phyloP scores from a whole-genome alignment of 2,113 vertebrate species.

The Haplochromis vanheusdeni region DNA sequence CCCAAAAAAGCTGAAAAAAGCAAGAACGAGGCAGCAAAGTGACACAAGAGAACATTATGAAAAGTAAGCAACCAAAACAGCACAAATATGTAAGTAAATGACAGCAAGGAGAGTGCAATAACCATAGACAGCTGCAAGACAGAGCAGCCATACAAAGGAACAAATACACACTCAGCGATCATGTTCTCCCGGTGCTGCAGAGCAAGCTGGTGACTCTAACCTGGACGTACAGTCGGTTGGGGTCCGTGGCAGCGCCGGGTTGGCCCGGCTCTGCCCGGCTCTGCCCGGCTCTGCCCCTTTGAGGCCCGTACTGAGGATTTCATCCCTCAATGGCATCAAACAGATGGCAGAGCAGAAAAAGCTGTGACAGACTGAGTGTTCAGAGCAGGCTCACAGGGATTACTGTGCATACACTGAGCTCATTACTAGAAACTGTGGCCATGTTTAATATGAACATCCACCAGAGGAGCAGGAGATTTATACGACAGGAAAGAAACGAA shows the following conservation, averaged over 20 bases:
- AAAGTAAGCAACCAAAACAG: rapidly evolving
- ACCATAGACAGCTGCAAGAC: background rate
- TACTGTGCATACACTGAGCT: background rate
- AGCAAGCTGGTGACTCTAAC: background rate
- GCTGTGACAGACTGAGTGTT: background rate
- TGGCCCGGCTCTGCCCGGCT: background rate
- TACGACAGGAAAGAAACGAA: background rate
- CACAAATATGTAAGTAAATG: background rate
- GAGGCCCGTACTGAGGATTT: background rate
- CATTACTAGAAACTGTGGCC: background rate
- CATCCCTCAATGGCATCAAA: rapidly evolving
- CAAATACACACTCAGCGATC: rapidly evolving
- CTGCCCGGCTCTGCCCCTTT: background rate
- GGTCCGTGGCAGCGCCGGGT: rapidly evolving
- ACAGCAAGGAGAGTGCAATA: background rate
- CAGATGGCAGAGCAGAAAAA: background rate
- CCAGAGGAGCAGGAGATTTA: background rate
- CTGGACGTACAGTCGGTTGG: background rate
- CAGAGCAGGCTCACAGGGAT: background rate
- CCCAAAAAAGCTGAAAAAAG: background rate
- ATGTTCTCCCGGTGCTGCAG: background rate
- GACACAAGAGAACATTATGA: background rate
- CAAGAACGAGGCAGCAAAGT: background rate
- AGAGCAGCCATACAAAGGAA: rapidly evolving
- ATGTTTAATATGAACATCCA: background rate